Evolutionary conservation across 2,113 vertebrate genomes (phyloP).

Genomic region (Percina caprodes): DNA sequence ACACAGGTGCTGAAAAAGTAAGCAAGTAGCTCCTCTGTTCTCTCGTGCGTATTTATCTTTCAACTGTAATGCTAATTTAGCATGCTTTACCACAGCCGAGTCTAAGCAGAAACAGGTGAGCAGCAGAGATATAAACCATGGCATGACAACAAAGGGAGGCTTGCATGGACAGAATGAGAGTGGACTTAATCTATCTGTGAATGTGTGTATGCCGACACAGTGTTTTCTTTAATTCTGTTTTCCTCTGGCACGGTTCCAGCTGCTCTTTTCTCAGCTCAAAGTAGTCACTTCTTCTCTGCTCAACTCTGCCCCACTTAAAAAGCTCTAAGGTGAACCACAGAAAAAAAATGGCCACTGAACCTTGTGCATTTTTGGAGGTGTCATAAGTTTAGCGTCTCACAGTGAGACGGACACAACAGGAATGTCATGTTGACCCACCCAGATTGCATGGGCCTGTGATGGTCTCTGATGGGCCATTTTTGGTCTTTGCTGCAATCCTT

Average conservation of each 20-base stretch:
- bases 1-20: conserved; percentile 33
- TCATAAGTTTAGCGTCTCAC: background rate
- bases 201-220: background rate
- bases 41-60: conserved; percentile 59
- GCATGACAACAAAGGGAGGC: conserved; percentile 27
- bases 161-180: conserved; percentile 6
- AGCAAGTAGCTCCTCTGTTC: conserved; percentile 43
- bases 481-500: background rate
- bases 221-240: conserved; percentile 15
- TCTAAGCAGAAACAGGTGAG: conserved; percentile 78
- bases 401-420: background rate
- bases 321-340: background rate
- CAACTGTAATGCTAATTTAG: conserved; percentile 66
- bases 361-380: background rate
- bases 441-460: background rate
- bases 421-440: background rate
- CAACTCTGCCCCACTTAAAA: background rate
- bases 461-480: background rate
- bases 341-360: background rate
- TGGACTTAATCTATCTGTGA: conserved; percentile 14
- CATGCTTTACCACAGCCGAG: conserved; percentile 48
- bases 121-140: conserved; percentile 43
- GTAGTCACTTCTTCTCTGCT: conserved; percentile 37
- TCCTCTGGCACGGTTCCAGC: conserved; percentile 58
- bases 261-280: conserved; percentile 49